These are phyloP conservation scores for Sebastes steindachneri DNA, from an alignment of 2,797 vertebrate species.

Conservation along the genomic window DNA sequence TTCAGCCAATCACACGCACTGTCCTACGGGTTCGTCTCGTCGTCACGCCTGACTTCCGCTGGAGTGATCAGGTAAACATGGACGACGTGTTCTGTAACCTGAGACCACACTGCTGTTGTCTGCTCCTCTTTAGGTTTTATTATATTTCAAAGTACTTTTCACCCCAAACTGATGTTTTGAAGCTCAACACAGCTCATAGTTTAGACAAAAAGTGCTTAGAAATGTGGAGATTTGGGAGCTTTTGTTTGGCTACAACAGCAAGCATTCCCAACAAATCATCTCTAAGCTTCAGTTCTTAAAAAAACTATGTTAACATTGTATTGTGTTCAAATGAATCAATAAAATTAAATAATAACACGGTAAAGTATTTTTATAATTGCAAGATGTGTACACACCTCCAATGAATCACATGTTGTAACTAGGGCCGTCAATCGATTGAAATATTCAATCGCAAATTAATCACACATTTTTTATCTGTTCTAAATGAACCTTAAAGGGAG, in stretches of 20 bases:
- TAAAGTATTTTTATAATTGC: not conserved
- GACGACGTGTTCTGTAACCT: not conserved
- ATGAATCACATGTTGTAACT: not conserved
- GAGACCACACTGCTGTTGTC: not conserved
- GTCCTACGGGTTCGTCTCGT: constrained; percentile 91
- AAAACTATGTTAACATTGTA: not conserved
- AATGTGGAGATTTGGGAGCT: not conserved
- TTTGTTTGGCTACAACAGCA: not conserved
- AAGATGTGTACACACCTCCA: not conserved
- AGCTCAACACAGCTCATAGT: not conserved
- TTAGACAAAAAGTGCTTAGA: not conserved
- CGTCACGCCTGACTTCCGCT: constrained; percentile 92
- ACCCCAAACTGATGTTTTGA: not conserved
- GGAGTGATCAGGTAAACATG: constrained; percentile 93
- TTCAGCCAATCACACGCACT: constrained; percentile 97
- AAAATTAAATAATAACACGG: not conserved
- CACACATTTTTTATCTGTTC: no score
- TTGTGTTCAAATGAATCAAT: not conserved
- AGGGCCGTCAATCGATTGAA: no score
- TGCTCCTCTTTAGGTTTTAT: not conserved
- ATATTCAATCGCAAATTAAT: no score
- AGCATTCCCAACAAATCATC: not conserved
- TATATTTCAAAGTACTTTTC: not conserved
- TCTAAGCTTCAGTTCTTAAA: not conserved
- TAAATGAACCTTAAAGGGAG: no score